Percentiles rank a stretch among this genome's conserved stretches.
Evolutionary conservation across 2,888 invertebrate genomes (phyloP).

Genomic region (Phymatocera aterrima): DNA sequence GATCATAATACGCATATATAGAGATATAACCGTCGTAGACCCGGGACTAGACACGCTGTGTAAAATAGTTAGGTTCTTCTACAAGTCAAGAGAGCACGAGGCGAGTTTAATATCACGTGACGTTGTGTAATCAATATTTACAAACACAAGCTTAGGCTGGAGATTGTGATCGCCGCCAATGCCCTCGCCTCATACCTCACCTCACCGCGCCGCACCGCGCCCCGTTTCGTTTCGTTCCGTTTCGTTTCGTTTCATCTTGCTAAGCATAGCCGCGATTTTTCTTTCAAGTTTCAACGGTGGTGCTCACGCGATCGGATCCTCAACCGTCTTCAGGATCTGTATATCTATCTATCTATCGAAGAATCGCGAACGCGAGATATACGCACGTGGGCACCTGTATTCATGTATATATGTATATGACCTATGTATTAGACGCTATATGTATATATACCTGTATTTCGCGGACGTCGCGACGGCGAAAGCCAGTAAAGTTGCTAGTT

Average conservation of each 20-base stretch:
- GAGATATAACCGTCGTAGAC: no score
- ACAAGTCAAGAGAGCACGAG: not conserved
- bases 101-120: slow-evolving; percentile 16
- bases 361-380: slow-evolving; percentile 5
- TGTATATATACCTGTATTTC: not conserved
- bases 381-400: no score
- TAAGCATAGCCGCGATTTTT: not conserved
- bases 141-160: slow-evolving; percentile 43
- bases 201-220: no score
- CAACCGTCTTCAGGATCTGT: not conserved
- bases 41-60: not conserved
- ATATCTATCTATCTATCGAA: not conserved
- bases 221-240: not conserved
- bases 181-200: no score
- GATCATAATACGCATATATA: no score
- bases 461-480: slow-evolving; percentile 16
- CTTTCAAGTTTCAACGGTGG: no score
- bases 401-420: no score
- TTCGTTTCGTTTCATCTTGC: not conserved
- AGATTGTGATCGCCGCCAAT: slow-evolving; percentile 37
- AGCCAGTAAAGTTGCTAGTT: slow-evolving; percentile 23
- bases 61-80: not conserved
- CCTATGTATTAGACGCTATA: no score
- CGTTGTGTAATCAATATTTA: slow-evolving; percentile 46
- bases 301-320: slow-evolving; percentile 28